Evolutionary conservation across 1,140 invertebrate genomes (phyloP), one percentile per base, ranked within the genome.

Genomic region (Leptoteleia sp.): DNA sequence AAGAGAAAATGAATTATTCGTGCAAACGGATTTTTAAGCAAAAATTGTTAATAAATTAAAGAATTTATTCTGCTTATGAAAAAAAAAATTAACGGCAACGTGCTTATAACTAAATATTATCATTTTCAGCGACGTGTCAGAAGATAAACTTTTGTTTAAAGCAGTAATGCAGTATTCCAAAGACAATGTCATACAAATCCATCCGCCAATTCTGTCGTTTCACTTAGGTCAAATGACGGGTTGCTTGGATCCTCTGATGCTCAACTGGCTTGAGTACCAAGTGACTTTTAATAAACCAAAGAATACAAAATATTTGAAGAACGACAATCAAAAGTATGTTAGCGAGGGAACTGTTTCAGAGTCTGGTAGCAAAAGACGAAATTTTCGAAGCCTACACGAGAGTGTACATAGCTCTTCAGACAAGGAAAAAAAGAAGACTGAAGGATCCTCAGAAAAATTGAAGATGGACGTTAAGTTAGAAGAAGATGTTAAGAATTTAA

Each of bases 181-280:
- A 75, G 83, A 90, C 75, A 82, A 87, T 13, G 81, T 84, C 11
- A 79, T 82, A 19, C 88, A 90, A 42, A 81, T 85, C 72, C 90
- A 92, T 83, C 91, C 92, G 11, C 88, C 91, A 7, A 82, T 93
- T 27, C 67, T 93, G 1, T 90, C 91, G 1, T 89, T 93, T 72
- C 91, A 91, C 71, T 75, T 93, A 22, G 88, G 91, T 62, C 90
- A 93, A 67, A 90, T 93, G 42, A 89, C 90, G 59, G 85, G 91
- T 38, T 91, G 91, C 47, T 75, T 93, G 29, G 93, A 93, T 83
- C 93, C 93, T 2, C 83, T 92, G 9, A 80, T 94, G 2, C 89
- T 91, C 38, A 86, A 90, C 22, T 94, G 93, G 93, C 82, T 94
- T 1, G 81, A 90, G 12, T 93, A 93, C 81, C 82, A 81, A 7